Percentiles rank a stretch among this genome's conserved stretches.
Conservation (phyloP, 1,140 invertebrate genomes). For the Papilio polyxenes region DNA sequence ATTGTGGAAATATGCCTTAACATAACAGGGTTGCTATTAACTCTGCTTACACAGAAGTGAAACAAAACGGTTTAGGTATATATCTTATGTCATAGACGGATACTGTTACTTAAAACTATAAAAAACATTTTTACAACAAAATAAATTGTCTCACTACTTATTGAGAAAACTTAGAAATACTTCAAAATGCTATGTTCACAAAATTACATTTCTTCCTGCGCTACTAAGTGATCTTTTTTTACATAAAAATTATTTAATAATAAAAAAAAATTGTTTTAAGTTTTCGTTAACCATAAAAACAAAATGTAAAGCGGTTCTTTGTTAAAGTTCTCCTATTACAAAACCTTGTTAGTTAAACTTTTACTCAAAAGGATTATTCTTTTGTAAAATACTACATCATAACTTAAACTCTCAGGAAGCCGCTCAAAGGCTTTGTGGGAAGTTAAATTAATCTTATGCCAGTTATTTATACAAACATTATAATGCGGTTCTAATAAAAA, state of each 20-base stretch:
- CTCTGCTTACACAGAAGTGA: slow-evolving; percentile 3
- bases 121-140: slow-evolving; percentile 8
- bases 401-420: slow-evolving; percentile 22
- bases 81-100: not conserved
- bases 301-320: slow-evolving; percentile 28
- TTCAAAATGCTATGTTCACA: too few species aligned
- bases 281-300: not conserved
- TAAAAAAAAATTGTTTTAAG: not conserved
- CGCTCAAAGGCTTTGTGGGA: slow-evolving; percentile 26
- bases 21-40: not conserved
- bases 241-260: too few species aligned
- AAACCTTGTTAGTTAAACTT: slow-evolving; percentile 36
- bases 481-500: not conserved
- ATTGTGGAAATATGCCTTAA: not conserved
- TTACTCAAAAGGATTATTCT: slow-evolving; percentile 29
- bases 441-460: slow-evolving; percentile 13
- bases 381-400: slow-evolving; percentile 32
- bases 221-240: too few species aligned
- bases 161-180: not conserved
- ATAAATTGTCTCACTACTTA: not conserved
- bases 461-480: slow-evolving; percentile 17
- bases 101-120: slow-evolving; percentile 5
- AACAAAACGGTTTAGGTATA: slow-evolving; percentile 10
- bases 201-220: not conserved
- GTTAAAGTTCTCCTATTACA: slow-evolving; percentile 22